Percentiles rank a stretch among this genome's conserved stretches.
phyloP scores from a whole-genome alignment of 2,888 invertebrate species.

The Villa cingulata region DNA sequence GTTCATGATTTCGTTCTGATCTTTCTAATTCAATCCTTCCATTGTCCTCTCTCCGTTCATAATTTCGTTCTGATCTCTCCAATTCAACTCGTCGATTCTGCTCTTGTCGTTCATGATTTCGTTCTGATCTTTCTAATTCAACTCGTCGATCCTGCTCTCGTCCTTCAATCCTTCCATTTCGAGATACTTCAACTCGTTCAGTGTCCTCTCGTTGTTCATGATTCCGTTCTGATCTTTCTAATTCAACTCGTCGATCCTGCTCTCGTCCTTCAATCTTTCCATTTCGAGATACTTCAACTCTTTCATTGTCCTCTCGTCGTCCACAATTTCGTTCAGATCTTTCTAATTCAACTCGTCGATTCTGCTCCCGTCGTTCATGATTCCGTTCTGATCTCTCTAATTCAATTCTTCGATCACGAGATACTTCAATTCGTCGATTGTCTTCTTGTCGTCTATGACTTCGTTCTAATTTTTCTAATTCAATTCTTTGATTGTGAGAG shows the following conservation, averaged over 20 bases:
- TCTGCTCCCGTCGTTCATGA: too few species aligned
- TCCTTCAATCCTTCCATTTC: neutral
- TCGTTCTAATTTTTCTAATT: neutral
- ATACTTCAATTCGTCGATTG: neutral
- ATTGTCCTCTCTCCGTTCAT: too few species aligned
- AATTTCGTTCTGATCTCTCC: too few species aligned
- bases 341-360: neutral
- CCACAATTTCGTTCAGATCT: neutral
- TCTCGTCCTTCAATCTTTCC: too few species aligned
- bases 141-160: too few species aligned
- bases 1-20: neutral
- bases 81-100: neutral
- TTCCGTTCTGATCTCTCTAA: neutral
- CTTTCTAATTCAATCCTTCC: too few species aligned
- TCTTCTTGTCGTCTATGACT: neutral
- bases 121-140: too few species aligned
- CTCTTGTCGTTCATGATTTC: too few species aligned
- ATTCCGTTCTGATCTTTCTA: neutral
- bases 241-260: too few species aligned
- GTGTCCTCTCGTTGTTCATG: neutral
- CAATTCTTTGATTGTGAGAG: too few species aligned
- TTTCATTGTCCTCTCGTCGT: neutral
- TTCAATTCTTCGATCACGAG: neutral
- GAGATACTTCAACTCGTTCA: neutral
- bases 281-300: neutral